phyloP scores from a whole-genome alignment of 2,888 invertebrate genomes.

The Athetis lepigone region DNA sequence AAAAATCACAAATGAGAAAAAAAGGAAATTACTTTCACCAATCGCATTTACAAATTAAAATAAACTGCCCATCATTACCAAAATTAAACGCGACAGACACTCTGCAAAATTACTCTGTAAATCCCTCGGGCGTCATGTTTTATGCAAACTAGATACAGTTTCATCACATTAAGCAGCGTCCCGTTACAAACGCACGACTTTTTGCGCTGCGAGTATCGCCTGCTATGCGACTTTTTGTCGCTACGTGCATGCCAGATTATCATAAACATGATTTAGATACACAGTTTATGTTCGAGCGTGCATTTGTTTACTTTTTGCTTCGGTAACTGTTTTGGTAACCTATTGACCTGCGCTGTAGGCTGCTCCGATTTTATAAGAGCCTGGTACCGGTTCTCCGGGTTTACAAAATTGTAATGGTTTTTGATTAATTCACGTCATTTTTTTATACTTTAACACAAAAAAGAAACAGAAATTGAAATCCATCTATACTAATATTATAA shows the following conservation, averaged over 20 bases:
- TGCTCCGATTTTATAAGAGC: slow-evolving; percentile 10
- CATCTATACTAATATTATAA: no score
- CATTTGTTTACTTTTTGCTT: slow-evolving; percentile 39
- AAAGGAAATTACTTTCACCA: background rate
- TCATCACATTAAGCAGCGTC: slow-evolving; percentile 46
- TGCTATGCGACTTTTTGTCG: slow-evolving; percentile 57
- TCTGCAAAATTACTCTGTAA: slow-evolving; percentile 37
- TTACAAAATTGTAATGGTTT: background rate
- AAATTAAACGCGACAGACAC: slow-evolving; percentile 39
- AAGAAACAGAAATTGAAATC: no score
- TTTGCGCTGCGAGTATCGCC: slow-evolving; percentile 41
- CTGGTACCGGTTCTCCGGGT: slow-evolving; percentile 9
- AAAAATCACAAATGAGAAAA: no score
- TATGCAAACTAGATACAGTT: slow-evolving; percentile 49
- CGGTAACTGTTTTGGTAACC: slow-evolving; percentile 34
- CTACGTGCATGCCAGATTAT: slow-evolving; percentile 42
- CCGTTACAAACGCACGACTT: slow-evolving; percentile 58
- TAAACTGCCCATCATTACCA: slow-evolving; percentile 16
- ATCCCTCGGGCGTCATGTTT: slow-evolving; percentile 27
- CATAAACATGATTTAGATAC: slow-evolving; percentile 48
- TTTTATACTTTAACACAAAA: no score
- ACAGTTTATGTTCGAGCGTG: slow-evolving; percentile 30
- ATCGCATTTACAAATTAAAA: background rate
- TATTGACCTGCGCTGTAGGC: slow-evolving; percentile 22
- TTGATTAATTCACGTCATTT: no score